Conservation (phyloP, 2,113 vertebrate species). For the Perognathus longimembris region DNA sequence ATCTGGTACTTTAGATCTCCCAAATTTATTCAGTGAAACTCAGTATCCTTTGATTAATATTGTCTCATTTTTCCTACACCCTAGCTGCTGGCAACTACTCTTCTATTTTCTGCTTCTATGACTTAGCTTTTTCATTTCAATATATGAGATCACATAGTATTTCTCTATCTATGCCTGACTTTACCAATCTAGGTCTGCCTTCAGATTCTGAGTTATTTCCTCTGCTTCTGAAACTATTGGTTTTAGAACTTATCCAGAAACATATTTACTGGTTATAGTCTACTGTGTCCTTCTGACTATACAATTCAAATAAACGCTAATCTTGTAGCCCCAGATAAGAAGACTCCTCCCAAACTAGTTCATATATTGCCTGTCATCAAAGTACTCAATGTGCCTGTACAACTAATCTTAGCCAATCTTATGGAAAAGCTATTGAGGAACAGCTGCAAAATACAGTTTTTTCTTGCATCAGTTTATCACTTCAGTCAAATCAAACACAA, state of each 20-base stretch:
- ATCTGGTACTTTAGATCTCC: background rate
- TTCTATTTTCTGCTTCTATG: background rate
- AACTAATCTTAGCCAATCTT: slow-evolving; percentile 23
- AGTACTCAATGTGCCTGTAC: background rate
- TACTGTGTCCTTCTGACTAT: background rate
- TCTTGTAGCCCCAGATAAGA: background rate
- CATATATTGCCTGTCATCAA: background rate
- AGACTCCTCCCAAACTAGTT: background rate
- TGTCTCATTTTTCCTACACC: background rate
- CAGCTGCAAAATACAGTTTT: background rate
- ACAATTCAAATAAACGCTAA: background rate
- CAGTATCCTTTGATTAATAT: background rate
- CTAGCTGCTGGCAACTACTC: background rate
- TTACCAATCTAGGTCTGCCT: slow-evolving; percentile 26
- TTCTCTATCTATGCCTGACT: background rate
- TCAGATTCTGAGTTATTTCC: background rate
- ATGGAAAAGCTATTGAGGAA: background rate
- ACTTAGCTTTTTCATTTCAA: background rate
- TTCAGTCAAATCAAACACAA: slow-evolving; percentile 50
- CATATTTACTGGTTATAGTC: background rate
- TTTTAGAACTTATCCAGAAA: background rate
- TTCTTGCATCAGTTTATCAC: background rate
- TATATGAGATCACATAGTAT: background rate
- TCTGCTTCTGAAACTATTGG: background rate
- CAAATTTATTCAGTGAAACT: background rate